Percentiles rank a stretch among this genome's conserved stretches.
Conservation (phyloP, 1,140 invertebrate species). For the Bombus ignitus region DNA sequence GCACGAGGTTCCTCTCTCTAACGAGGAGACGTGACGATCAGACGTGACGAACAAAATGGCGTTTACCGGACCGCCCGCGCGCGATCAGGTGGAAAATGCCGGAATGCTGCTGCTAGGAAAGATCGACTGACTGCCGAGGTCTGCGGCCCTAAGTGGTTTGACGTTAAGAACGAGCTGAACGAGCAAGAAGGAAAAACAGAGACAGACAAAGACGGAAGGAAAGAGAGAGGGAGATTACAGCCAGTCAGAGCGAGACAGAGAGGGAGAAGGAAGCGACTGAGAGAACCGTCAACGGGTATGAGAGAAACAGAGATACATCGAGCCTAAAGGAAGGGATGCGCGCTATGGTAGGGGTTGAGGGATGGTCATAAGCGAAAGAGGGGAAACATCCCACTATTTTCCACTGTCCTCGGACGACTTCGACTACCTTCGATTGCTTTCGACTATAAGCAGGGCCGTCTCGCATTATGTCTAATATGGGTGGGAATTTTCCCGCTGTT, state of each 20-base stretch:
- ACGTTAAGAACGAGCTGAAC: slow-evolving; percentile 75
- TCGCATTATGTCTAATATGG: slow-evolving; percentile 57
- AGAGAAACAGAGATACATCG: slow-evolving; percentile 39
- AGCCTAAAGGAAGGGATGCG: slow-evolving; percentile 42
- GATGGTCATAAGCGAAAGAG: slow-evolving; percentile 39
- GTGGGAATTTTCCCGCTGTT: slow-evolving; percentile 49
- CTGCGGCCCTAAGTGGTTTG: slow-evolving; percentile 78
- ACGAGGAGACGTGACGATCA: slow-evolving; percentile 54
- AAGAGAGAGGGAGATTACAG: slow-evolving; percentile 46
- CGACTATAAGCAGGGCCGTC: slow-evolving; percentile 66
- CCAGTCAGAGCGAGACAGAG: slow-evolving; percentile 41
- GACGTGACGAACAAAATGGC: slow-evolving; percentile 73
- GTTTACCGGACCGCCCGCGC: slow-evolving; percentile 70
- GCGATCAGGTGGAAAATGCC: slow-evolving; percentile 78
- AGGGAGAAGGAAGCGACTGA: slow-evolving; percentile 52
- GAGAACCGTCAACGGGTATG: slow-evolving; percentile 23
- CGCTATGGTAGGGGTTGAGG: slow-evolving; percentile 52
- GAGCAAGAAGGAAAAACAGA: slow-evolving; percentile 59
- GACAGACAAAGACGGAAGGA: slow-evolving; percentile 51
- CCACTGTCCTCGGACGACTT: slow-evolving; percentile 58
- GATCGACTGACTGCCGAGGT: slow-evolving; percentile 78
- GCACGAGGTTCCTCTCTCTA: slow-evolving; percentile 59
- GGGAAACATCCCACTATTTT: slow-evolving; percentile 40
- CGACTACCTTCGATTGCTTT: slow-evolving; percentile 67
- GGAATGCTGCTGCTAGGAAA: slow-evolving; percentile 74